Percentiles rank a stretch among this genome's conserved stretches.
phyloP scores from a whole-genome alignment of 1,140 invertebrate genomes.

The Philaenus spumarius region DNA sequence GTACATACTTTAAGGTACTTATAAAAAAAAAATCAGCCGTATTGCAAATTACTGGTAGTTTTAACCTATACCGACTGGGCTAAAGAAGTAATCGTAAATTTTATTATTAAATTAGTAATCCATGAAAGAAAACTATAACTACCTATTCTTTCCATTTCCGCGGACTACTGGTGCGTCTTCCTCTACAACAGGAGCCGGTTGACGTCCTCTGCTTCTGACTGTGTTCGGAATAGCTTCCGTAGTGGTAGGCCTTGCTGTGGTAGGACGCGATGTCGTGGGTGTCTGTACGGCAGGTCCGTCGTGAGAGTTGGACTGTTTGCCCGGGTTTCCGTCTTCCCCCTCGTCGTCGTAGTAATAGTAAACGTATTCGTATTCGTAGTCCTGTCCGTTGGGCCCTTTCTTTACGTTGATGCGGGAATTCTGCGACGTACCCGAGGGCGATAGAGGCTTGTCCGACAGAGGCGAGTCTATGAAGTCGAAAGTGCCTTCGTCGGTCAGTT shows the following conservation, averaged over 20 bases:
- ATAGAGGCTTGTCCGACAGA: conserved; percentile 26
- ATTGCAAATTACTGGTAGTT: no score
- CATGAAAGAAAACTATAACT: background rate
- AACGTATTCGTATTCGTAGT: conserved; percentile 86
- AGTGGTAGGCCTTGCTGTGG: background rate
- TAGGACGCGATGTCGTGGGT: background rate
- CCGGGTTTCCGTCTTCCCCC: conserved; percentile 48
- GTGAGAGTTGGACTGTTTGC: background rate
- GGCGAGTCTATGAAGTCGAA: conserved; percentile 33
- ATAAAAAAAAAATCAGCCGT: no score
- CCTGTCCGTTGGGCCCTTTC: conserved; percentile 82
- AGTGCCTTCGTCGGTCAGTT: conserved; percentile 27
- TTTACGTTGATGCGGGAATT: conserved; percentile 68
- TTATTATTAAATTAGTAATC: background rate
- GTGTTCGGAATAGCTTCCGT: background rate
- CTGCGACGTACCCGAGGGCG: conserved; percentile 26
- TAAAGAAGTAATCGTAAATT: no score
- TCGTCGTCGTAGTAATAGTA: conserved; percentile 87
- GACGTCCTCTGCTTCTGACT: background rate
- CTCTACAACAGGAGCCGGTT: conserved; percentile 1
- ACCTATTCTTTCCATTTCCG: conserved; percentile 5
- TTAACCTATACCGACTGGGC: no score
- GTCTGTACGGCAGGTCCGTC: background rate
- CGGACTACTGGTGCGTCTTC: background rate
- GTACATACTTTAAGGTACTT: no score